A percentile compares a stretch with the other conserved stretches of the same genome.
phyloP scores from a whole-genome alignment of 2,113 vertebrate genomes.

The Tamias sibiricus region DNA sequence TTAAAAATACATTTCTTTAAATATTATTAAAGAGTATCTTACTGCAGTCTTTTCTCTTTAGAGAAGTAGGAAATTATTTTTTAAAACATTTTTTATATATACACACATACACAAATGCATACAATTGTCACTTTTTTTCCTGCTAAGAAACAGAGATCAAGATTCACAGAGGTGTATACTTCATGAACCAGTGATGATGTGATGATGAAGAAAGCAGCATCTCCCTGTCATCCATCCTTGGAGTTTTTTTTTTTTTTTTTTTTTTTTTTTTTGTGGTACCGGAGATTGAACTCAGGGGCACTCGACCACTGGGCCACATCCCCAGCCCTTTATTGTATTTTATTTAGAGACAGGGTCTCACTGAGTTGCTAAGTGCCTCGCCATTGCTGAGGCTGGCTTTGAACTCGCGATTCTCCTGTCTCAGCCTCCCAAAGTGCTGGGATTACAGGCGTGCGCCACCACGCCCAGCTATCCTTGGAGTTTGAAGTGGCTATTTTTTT shows the following conservation, averaged over 20 bases:
- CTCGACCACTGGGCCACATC: too few species aligned
- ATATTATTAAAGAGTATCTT: background rate
- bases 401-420: too few species aligned
- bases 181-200: background rate
- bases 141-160: background rate
- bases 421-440: too few species aligned
- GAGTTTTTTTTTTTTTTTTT: background rate
- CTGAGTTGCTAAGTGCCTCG: too few species aligned
- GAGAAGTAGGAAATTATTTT: conserved; percentile 3
- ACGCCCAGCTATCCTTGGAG: too few species aligned
- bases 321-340: too few species aligned
- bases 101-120: background rate
- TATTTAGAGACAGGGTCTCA: too few species aligned
- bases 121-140: background rate
- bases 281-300: too few species aligned
- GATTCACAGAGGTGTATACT: background rate
- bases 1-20: background rate
- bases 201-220: too few species aligned
- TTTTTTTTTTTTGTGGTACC: too few species aligned
- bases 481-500: background rate
- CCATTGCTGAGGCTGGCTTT: too few species aligned
- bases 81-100: background rate
- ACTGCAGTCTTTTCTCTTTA: conserved; percentile 1
- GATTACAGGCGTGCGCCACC: too few species aligned
- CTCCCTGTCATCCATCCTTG: background rate